Evolutionary conservation across 2,797 vertebrate genomes (phyloP).

Genomic region (Chaenodraco wilsoni): DNA sequence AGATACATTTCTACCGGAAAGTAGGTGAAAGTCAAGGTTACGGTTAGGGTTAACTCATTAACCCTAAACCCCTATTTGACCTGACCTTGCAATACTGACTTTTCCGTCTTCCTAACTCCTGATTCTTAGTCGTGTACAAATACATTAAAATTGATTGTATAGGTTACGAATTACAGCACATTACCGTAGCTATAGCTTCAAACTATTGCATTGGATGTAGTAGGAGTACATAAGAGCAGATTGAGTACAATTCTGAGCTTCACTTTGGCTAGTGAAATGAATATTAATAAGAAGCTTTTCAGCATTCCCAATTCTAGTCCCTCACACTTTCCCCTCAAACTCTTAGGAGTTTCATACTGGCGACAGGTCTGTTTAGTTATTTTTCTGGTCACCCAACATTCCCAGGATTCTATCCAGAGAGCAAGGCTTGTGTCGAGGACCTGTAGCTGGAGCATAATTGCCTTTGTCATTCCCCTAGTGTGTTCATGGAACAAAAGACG

Average conservation of each 20-base stretch:
- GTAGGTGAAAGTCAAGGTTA: too few species aligned
- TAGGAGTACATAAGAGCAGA: slow-evolving; percentile 3
- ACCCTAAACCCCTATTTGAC: too few species aligned
- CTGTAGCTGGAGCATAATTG: slow-evolving; percentile 45
- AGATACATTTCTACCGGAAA: too few species aligned
- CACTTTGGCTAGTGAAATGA: not conserved
- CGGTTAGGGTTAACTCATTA: too few species aligned
- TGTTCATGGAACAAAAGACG: slow-evolving; percentile 48
- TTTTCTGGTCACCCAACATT: slow-evolving; percentile 29
- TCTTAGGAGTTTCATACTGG: slow-evolving; percentile 16
- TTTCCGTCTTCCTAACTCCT: too few species aligned
- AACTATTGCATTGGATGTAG: not conserved
- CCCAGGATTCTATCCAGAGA: slow-evolving; percentile 31
- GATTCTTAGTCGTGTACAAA: too few species aligned
- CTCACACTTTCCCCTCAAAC: slow-evolving; percentile 11
- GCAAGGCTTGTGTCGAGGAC: slow-evolving; percentile 31
- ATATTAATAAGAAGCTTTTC: slow-evolving; percentile 17
- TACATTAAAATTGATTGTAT: too few species aligned
- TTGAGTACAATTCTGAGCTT: not conserved
- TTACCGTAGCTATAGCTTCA: too few species aligned
- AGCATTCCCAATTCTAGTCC: not conserved
- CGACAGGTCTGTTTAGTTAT: slow-evolving; percentile 20
- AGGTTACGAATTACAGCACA: too few species aligned
- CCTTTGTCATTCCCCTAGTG: slow-evolving; percentile 45
- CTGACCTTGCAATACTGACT: too few species aligned